Evolutionary conservation across 2,797 vertebrate species (phyloP).

Genomic region (Silurus aristotelis): DNA sequence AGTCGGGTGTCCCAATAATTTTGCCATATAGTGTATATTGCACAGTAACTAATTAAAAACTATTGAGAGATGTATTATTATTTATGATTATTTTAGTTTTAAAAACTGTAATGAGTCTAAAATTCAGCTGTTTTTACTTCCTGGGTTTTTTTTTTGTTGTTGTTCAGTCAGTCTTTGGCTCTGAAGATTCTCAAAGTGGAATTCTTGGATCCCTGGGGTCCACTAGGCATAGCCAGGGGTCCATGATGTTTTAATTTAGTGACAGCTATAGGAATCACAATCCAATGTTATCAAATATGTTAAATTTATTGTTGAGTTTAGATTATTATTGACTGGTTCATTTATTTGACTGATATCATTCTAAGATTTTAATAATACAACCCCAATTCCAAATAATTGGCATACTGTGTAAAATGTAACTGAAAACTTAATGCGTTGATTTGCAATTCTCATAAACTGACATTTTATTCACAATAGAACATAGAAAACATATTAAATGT

Average conservation of each 20-base stretch:
- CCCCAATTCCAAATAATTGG: no score
- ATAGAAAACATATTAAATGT: no score
- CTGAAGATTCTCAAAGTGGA: background rate
- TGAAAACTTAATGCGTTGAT: no score
- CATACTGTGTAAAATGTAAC: no score
- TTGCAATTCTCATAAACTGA: no score
- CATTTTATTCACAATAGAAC: no score
- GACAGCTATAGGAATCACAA: background rate
- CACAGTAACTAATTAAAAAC: background rate
- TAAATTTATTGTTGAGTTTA: background rate
- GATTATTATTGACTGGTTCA: background rate
- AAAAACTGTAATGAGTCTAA: background rate
- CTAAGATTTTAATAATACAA: background rate
- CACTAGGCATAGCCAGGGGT: background rate
- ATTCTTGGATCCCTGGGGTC: background rate
- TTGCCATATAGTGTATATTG: no score
- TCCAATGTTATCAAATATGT: background rate
- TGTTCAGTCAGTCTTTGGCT: background rate
- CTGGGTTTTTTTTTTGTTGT: no score
- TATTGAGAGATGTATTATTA: background rate
- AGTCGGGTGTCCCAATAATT: no score
- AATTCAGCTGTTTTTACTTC: background rate
- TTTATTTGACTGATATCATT: background rate
- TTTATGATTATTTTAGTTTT: background rate
- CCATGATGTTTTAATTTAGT: background rate